Evolutionary conservation across 2,113 vertebrate genomes (phyloP), one percentile per base, ranked within the genome.

Genomic region (Mohoua ochrocephala): DNA sequence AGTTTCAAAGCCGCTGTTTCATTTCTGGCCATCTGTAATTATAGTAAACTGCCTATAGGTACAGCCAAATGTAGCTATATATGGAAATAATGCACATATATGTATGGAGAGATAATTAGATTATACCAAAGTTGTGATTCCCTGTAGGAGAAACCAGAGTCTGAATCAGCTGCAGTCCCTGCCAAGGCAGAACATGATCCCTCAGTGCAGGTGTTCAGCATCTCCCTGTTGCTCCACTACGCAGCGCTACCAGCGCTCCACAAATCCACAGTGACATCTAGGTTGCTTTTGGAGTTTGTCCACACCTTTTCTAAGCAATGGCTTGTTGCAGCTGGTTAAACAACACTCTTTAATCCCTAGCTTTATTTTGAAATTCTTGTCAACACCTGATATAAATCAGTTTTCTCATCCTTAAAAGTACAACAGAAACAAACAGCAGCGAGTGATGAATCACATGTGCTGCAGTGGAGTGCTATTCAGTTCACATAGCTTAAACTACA

Each of bases 221-320:
- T 69, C 65, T 73, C 84, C 11, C 31, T 49, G 6, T 60, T 79
- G 57, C 49, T 70, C 41, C 26, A 3, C 70, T 71, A 3, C 0
- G 15, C 31, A 63, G 31, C 0, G 0, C 92, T 93, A 54, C 74
- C 1, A 2, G 47, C 5, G 33, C 82, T 82, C 53, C 63, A 35
- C 71, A 84, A 77, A 74, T 28, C 87, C 52, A 16, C 21, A 49
- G 37, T 68, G 77, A 89, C 42, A 63, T 50, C 69, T 59, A 56
- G 77, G 64, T 71, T 89, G 74, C n/a, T 89, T 78, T 87, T 94
- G 87, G 87, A 93, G 78, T 94, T 91, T 87, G 42, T 87, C 84
- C 84, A 88, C 84, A 84, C 84, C 77, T 95, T 95, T 94, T 89
- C 56, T 67, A 81, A 86, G 64, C 64, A 78, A 59, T 57, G 28